A percentile compares a stretch with the other conserved stretches of the same genome.
Evolutionary conservation across 1,140 invertebrate species (phyloP).

Genomic region (Papilio polyxenes): DNA sequence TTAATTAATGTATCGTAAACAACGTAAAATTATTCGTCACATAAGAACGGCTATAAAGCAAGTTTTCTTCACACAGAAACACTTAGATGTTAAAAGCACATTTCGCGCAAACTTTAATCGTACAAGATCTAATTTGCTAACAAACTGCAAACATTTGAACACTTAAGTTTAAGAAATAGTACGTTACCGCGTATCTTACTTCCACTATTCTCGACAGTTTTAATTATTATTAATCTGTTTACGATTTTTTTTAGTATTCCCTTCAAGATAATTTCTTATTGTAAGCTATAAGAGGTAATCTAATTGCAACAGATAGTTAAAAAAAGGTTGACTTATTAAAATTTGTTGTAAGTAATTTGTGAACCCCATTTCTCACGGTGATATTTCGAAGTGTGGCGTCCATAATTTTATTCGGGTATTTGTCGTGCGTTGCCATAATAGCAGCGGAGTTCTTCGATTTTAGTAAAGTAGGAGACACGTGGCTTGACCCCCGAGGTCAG

Average conservation of each 20-base stretch:
- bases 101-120: not conserved
- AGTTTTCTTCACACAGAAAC: not conserved
- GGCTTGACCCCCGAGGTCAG: slow-evolving; percentile 41
- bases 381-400: slow-evolving; percentile 50
- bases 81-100: too few species aligned
- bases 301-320: not conserved
- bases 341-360: not conserved
- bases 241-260: not conserved
- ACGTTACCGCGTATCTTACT: not conserved
- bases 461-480: slow-evolving; percentile 49
- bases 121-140: slow-evolving; percentile 20
- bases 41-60: not conserved
- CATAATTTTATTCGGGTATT: slow-evolving; percentile 41
- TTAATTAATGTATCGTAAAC: not conserved
- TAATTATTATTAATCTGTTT: too few species aligned
- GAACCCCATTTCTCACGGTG: slow-evolving; percentile 27
- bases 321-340: not conserved
- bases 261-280: not conserved
- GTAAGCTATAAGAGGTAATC: not conserved
- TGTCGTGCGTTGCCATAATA: slow-evolving; percentile 39
- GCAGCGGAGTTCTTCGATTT: slow-evolving; percentile 39
- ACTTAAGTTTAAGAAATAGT: not conserved
- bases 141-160: slow-evolving; percentile 12
- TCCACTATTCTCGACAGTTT: not conserved
- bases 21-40: not conserved